Evolutionary conservation across 37 sponge, comb jelly and placozoan genomes (phyloP).

Genomic region (Bolinopsis microptera): DNA sequence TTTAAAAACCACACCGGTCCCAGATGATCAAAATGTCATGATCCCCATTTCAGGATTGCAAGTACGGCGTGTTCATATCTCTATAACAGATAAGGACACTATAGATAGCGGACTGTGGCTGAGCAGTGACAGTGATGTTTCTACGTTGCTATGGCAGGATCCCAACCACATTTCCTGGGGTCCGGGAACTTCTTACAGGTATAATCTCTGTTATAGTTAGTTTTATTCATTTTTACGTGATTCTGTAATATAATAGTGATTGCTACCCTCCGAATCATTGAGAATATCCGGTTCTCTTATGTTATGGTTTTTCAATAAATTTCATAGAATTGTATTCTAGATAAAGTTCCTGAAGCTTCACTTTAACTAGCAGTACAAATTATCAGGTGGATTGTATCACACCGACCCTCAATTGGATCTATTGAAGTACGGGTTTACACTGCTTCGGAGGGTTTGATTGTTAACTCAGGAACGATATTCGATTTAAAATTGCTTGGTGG

Average conservation of each 20-base stretch:
- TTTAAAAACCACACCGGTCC: no score
- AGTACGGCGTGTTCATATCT: not conserved
- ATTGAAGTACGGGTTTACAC: not conserved
- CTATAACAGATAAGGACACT: not conserved
- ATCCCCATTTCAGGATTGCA: not conserved
- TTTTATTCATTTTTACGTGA: no score
- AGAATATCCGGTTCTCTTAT: no score
- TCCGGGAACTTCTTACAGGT: constrained; percentile 66
- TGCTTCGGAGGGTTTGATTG: not conserved
- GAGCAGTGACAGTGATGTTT: not conserved
- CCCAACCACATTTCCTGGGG: constrained; percentile 26
- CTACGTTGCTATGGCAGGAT: constrained; percentile 57
- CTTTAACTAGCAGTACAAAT: no score
- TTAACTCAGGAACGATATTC: constrained; percentile 8
- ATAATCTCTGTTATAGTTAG: not conserved
- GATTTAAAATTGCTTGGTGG: constrained; percentile 12
- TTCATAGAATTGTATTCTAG: no score
- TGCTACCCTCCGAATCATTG: no score
- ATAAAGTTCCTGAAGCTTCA: no score
- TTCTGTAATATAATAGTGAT: no score
- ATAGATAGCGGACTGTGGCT: not conserved
- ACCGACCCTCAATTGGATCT: constrained; percentile 25
- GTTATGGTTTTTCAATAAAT: no score
- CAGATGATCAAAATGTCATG: no score
- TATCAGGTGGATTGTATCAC: constrained; percentile 48